Evolutionary conservation across 2,113 vertebrate genomes (phyloP), one percentile per base, ranked within the genome.

Genomic region (Hiodon tergisus): DNA sequence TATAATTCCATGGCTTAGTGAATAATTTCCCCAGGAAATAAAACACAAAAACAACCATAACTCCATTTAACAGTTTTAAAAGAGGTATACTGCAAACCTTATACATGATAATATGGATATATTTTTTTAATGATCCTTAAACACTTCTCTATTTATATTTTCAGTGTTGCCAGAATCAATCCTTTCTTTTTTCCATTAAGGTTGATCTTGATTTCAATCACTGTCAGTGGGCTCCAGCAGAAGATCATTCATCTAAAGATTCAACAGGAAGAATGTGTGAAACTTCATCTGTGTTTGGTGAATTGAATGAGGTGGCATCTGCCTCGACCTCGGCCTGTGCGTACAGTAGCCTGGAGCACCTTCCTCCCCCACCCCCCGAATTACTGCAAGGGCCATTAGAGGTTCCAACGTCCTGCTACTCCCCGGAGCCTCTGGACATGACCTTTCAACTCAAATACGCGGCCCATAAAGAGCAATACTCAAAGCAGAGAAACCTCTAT

Each of bases 401-500:
- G 78, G 84, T 80, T 63, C 82, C 83, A 79, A 85, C 71, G 63
- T 78, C 77, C 82, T 87, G 83, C 79, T 86, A 89, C 85, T 88
- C 91, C 85, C 88, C 92, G 83, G 92, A 92, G 83, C 82, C 79
- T 6, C 78, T 81, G 59, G 85, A 86, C 76, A 74, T 76, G 69
- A 82, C 6, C 61, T 82, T 84, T 73, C 69, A 84, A 73, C 55
- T 79, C 76, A 92, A 87, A 77, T 74, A 71, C 48, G 71, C 79
- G 17, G 3, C 86, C 5, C 89, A 86, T 75, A 92, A 79, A 89
- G 91, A 93, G 55, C 79, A 90, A 68, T 92, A 92, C 65, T 79
- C 82, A 76, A 93, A 92, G 79, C 92, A 95, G 85, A 91, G 85
- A 74, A 91, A 93, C 75, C 88, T 92, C 73, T 82, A 81, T 71